These are phyloP conservation scores for Eulacestoma nigropectus DNA, from an alignment of 2,113 vertebrate genomes.

Conservation along the genomic window DNA sequence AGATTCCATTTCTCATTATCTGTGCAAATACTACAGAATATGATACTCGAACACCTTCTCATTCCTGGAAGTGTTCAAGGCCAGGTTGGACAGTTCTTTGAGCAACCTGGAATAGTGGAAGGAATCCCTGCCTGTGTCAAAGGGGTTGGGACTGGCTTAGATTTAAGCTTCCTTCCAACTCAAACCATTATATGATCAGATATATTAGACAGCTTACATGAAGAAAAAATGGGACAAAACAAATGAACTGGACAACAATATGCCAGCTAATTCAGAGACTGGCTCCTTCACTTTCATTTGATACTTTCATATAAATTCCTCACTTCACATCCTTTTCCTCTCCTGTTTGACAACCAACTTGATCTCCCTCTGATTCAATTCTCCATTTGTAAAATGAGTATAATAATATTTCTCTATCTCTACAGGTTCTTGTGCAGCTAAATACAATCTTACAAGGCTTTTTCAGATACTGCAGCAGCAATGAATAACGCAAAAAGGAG, in stretches of 20 bases:
- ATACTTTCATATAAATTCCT: neutral
- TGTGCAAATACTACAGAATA: neutral
- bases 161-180: neutral
- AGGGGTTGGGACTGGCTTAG: fast-evolving
- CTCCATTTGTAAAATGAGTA: neutral
- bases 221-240: neutral
- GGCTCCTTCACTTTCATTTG: neutral
- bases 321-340: neutral
- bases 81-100: neutral
- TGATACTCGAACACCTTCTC: neutral
- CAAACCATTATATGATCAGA: neutral
- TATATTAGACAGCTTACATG: neutral
- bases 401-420: neutral
- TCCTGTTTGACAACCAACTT: neutral
- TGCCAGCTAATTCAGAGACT: neutral
- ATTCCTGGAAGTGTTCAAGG: neutral
- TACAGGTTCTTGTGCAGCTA: neutral
- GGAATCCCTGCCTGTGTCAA: neutral
- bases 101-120: neutral
- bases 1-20: neutral
- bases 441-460: neutral
- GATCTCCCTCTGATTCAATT: neutral
- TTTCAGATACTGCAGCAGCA: neutral
- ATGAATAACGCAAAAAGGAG: neutral
- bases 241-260: neutral